A percentile compares a stretch with the other conserved stretches of the same genome.
Evolutionary conservation across 2,888 invertebrate species (phyloP).

Genomic region (Microchrysa polita): DNA sequence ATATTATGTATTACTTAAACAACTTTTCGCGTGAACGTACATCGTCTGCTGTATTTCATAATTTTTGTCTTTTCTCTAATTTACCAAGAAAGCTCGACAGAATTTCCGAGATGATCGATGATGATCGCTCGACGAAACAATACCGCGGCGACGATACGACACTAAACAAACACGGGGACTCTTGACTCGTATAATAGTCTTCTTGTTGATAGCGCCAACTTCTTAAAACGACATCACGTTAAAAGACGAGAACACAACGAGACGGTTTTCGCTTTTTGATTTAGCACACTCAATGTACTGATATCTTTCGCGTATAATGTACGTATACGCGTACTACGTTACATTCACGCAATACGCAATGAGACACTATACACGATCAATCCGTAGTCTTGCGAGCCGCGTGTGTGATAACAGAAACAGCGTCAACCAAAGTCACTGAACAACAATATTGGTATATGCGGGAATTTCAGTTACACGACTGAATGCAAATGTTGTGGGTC

Average conservation of each 20-base stretch:
- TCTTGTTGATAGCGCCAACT: background rate
- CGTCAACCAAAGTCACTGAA: background rate
- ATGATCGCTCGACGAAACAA: background rate
- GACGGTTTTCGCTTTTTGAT: conserved; percentile 3
- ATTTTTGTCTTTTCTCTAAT: background rate
- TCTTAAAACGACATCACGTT: background rate
- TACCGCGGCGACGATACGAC: no score
- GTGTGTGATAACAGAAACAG: conserved; percentile 31
- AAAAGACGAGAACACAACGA: background rate
- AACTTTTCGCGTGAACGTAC: conserved; percentile 5
- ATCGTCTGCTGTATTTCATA: background rate
- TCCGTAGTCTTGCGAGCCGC: conserved; percentile 4
- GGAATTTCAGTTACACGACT: background rate
- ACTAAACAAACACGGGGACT: no score
- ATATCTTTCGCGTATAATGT: conserved; percentile 5
- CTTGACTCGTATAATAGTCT: background rate
- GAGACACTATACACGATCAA: no score
- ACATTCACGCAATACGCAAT: no score
- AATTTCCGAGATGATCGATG: background rate
- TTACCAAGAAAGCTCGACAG: conserved; percentile 4
- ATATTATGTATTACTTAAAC: background rate
- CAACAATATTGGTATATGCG: background rate
- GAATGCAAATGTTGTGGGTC: conserved; percentile 4
- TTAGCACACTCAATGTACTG: background rate
- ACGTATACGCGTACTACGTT: conserved; percentile 17